Percentiles rank a stretch among this genome's conserved stretches.
Conservation (phyloP, 2,797 vertebrate genomes). For the Ctenopoma kingsleyae region DNA sequence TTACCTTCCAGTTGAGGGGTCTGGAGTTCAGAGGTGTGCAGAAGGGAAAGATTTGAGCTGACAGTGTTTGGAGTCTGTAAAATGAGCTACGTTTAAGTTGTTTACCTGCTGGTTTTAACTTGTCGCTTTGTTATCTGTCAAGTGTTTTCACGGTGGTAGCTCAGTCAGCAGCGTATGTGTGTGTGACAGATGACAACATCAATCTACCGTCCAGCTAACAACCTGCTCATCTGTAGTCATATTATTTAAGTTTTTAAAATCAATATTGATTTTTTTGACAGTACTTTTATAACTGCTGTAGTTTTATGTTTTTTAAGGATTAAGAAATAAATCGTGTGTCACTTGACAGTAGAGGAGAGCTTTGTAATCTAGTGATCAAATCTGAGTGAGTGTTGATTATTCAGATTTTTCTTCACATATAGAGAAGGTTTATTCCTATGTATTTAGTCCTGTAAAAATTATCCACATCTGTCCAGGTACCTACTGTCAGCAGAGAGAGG, state of each 20-base stretch:
- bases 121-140: background rate
- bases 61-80: conserved; percentile 1
- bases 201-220: background rate
- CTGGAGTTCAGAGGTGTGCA: conserved; percentile 97
- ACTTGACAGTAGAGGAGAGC: background rate
- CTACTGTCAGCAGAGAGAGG: conserved; percentile 98
- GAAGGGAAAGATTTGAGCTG: background rate
- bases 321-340: background rate
- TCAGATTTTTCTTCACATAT: background rate
- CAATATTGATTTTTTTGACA: background rate
- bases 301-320: conserved; percentile 18
- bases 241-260: background rate
- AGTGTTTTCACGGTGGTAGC: background rate
- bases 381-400: background rate
- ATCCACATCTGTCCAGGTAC: conserved; percentile 85
- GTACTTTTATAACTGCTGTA: background rate
- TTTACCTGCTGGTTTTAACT: conserved; percentile 16
- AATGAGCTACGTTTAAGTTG: conserved; percentile 15
- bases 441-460: too few species aligned
- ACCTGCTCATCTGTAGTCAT: background rate
- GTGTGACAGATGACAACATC: background rate
- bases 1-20: conserved; percentile 98
- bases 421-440: background rate
- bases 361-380: conserved; percentile 8
- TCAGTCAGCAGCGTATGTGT: background rate